Evolutionary conservation across 1,140 invertebrate genomes (phyloP).

Genomic region (Dysdera silvatica): DNA sequence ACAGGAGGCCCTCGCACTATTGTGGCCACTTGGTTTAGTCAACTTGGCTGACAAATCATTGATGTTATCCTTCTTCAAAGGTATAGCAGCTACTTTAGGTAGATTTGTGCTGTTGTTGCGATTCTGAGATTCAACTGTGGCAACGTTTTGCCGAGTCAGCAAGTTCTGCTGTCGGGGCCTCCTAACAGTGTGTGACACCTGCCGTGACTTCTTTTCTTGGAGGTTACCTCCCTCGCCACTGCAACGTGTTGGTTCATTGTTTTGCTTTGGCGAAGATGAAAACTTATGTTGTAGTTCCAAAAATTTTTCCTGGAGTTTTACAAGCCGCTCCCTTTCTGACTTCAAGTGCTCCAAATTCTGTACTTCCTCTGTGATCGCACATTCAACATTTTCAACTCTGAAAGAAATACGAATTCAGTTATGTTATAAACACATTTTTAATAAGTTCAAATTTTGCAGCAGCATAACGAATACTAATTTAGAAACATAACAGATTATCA

Average conservation of each 20-base stretch:
- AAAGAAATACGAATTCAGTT: no score
- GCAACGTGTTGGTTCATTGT: no score
- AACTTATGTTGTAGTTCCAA: background rate
- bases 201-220: background rate
- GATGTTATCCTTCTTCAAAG: conserved; percentile 17
- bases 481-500: background rate
- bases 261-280: background rate
- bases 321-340: background rate
- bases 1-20: background rate
- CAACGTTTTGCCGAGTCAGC: conserved; percentile 11
- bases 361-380: background rate
- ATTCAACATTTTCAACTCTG: background rate
- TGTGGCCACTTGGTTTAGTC: conserved; percentile 1
- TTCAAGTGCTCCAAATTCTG: background rate
- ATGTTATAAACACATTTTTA: no score
- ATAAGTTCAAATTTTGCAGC: background rate
- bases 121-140: conserved; percentile 13
- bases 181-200: no score
- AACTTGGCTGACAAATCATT: conserved; percentile 19
- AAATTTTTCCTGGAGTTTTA: background rate
- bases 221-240: background rate
- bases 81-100: background rate
- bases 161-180: conserved; percentile 9
- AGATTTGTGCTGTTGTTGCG: background rate
- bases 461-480: background rate